These are phyloP conservation scores for Pantherophis alleghaniensis DNA, from an alignment of 2,797 vertebrate genomes.

Conservation along the genomic window DNA sequence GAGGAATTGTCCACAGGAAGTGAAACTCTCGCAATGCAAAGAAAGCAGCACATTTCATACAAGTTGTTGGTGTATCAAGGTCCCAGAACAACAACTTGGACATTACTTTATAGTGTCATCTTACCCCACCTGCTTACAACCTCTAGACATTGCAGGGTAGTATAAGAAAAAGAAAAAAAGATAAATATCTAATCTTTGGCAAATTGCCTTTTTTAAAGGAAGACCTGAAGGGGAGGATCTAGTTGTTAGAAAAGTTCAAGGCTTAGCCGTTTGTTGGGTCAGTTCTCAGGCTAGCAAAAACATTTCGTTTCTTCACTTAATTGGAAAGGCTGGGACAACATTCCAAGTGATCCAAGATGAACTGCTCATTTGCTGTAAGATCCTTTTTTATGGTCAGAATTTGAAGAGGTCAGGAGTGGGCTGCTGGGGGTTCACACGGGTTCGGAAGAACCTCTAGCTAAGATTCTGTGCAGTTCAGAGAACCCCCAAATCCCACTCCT, in stretches of 20 bases:
- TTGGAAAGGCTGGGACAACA: too few relatives aligned
- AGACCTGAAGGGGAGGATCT: neutral
- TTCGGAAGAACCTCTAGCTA: too few relatives aligned
- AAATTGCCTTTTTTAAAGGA: neutral
- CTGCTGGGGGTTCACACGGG: too few relatives aligned
- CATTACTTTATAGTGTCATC: neutral
- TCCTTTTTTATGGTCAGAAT: neutral
- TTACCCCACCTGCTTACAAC: neutral
- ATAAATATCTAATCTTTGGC: neutral
- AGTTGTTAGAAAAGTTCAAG: neutral
- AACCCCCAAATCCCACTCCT: too few relatives aligned
- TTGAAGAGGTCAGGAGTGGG: neutral
- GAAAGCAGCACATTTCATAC: too few relatives aligned
- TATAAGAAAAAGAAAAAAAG: neutral
- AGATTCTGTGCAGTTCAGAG: too few relatives aligned
- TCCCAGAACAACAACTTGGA: neutral
- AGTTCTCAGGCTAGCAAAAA: neutral
- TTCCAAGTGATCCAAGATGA: neutral
- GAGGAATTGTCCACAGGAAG: neutral
- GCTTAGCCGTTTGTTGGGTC: neutral
- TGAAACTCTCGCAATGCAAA: neutral
- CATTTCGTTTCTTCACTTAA: neutral
- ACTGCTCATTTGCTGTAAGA: neutral
- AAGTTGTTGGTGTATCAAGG: neutral
- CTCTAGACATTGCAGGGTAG: neutral